A percentile compares a stretch with the other conserved stretches of the same genome.
phyloP scores from a whole-genome alignment of 1,140 invertebrate genomes.

The Scaptodrosophila lebanonensis region DNA sequence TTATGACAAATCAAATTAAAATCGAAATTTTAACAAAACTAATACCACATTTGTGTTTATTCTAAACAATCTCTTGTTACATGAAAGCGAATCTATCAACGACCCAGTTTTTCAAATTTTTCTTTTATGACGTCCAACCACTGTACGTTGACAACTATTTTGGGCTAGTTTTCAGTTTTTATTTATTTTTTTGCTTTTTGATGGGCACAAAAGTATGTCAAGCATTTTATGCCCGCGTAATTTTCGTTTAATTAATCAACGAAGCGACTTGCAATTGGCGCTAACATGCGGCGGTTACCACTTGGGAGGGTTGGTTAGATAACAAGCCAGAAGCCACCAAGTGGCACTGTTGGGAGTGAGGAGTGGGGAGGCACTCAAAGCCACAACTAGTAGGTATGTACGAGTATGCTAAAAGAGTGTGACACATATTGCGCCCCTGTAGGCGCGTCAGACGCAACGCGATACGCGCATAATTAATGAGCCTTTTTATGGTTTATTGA shows the following conservation, averaged over 20 bases:
- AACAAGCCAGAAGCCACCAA: slow-evolving; percentile 33
- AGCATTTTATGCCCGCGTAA: slow-evolving; percentile 69
- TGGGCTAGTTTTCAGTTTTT: slow-evolving; percentile 33
- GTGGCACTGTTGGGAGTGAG: no score
- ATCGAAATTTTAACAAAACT: no score
- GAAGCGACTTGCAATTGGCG: slow-evolving; percentile 16
- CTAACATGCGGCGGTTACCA: slow-evolving; percentile 65
- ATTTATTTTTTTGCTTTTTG: slow-evolving; percentile 2
- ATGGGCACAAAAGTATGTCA: slow-evolving; percentile 62
- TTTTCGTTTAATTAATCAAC: slow-evolving; percentile 69
- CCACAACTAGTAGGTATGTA: no score
- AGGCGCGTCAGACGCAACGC: slow-evolving; percentile 36
- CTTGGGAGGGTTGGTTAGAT: slow-evolving; percentile 60
- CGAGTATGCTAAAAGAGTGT: no score
- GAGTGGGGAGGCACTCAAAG: no score
- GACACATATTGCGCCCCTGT: slow-evolving; percentile 71
- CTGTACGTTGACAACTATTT: no score
- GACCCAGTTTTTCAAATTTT: no score
- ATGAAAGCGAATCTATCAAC: no score
- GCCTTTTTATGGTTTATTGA: slow-evolving; percentile 77
- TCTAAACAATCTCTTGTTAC: no score
- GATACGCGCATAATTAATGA: slow-evolving; percentile 77
- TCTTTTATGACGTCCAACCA: no score
- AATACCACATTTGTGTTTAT: no score
- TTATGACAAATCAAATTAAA: no score